Conservation (phyloP, 2,113 vertebrate species). For the Lamprotornis superbus region DNA sequence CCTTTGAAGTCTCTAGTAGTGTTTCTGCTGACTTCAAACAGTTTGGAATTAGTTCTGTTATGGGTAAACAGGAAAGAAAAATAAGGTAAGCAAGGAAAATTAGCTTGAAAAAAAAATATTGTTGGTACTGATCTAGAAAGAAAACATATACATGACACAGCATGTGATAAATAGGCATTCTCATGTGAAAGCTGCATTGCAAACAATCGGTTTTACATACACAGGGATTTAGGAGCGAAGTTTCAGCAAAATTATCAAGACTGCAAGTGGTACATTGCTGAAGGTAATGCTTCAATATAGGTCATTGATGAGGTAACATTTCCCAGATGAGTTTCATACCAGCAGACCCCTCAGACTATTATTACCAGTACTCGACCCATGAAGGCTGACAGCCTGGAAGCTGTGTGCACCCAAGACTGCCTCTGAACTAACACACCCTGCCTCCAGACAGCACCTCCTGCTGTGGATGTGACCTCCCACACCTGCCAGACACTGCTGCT, state of each 20-base stretch:
- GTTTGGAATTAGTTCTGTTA: background rate
- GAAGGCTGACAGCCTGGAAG: background rate
- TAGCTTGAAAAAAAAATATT: background rate
- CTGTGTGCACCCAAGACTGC: background rate
- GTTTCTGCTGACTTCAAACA: background rate
- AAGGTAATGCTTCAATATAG: background rate
- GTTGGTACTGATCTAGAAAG: background rate
- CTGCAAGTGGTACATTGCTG: background rate
- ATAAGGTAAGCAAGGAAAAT: background rate
- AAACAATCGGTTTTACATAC: background rate
- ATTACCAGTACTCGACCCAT: accelerated
- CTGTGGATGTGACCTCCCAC: background rate
- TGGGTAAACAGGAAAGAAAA: background rate
- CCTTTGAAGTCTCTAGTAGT: background rate
- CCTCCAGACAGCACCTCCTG: background rate
- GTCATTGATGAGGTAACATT: background rate
- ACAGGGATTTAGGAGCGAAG: background rate
- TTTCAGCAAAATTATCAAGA: background rate
- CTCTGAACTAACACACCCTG: background rate
- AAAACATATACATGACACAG: background rate
- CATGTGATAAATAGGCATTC: accelerated
- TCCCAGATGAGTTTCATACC: background rate
- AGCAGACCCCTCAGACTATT: background rate
- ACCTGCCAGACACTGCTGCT: background rate
- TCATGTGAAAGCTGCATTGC: background rate